Evolutionary conservation across 2,888 invertebrate species (phyloP), one percentile per base, ranked within the genome.

Genomic region (Pardosa pseudoannulata): DNA sequence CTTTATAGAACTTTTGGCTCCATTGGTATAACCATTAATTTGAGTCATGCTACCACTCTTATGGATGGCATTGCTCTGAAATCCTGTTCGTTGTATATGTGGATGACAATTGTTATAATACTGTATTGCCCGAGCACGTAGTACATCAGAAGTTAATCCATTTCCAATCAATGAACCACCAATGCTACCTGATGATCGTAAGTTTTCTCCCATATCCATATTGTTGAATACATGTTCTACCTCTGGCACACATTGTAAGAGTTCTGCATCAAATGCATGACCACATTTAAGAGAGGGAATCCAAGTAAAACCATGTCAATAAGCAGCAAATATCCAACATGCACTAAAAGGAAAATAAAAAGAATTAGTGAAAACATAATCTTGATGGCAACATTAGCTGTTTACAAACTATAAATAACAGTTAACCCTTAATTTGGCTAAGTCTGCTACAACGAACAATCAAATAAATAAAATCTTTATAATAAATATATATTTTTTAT

Each of bases 11-110:
- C 81, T 65, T 31, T 81, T 81, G 9, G 19, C n/a, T 72, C 88
- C 88, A 79, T 88, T 88, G 13, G 81, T 76, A 50, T 64, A 76
- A 36, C 82, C 86, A 83, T 88, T 88, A 7, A 88, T 78, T 7
- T 86, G 87, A 28, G 87, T 88, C 75, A 83, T 87, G 23, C 88
- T 88, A 64, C 87, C 87, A 79, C 88, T 87, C 62, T 88, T 88
- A 19, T 75, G 83, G 28, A 88, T 71, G 7, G 76, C 79, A 68
- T 78, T 74, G 67, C 62, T 65, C 23, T 78, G 56, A 64, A 75
- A 79, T 28, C 56, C 46, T 16, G 64, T 68, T 41, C 85, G 70
- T 7, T 75, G 81, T 27, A 74, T 64, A 70, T 88, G 89, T 2
- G 83, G 88, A 62, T 81, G 85, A 70, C 85, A 89, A 29, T 82